Percentiles rank a stretch among this genome's conserved stretches.
Conservation (phyloP, 2,797 vertebrate species). For the Scleropages formosus region DNA sequence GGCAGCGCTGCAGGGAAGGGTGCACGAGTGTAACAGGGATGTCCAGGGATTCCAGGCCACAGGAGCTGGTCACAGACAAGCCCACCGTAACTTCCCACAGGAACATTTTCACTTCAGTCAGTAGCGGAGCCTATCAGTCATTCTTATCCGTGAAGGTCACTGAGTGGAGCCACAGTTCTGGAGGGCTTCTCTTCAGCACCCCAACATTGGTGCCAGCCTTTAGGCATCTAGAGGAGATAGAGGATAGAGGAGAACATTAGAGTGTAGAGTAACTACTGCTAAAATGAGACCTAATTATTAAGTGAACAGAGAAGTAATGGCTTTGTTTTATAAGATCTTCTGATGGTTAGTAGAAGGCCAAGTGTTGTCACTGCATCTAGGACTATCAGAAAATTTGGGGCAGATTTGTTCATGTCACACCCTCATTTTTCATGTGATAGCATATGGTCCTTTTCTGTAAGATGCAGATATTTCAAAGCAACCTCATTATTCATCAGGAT, state of each 20-base stretch:
- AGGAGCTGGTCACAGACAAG: too few species aligned
- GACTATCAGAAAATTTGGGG: too few species aligned
- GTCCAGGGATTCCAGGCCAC: too few species aligned
- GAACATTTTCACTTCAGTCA: too few species aligned
- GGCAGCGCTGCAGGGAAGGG: not conserved
- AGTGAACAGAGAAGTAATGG: not conserved
- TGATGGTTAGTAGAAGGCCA: not conserved
- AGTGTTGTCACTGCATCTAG: not conserved
- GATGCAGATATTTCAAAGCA: conserved; percentile 35
- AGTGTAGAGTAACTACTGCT: too few species aligned
- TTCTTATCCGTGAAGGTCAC: too few species aligned
- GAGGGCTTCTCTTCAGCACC: too few species aligned
- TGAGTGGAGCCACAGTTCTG: too few species aligned
- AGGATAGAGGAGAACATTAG: not conserved
- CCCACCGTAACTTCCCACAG: too few species aligned
- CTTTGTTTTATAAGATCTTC: not conserved
- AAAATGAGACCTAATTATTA: not conserved
- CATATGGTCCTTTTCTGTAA: conserved; percentile 15
- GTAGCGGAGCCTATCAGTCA: too few species aligned
- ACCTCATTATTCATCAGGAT: conserved; percentile 49
- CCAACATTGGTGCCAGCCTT: too few species aligned
- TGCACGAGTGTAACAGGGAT: too few species aligned
- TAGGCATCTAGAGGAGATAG: not conserved
- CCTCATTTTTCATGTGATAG: not conserved
- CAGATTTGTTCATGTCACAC: not conserved